These are phyloP conservation scores for Galemys pyrenaicus DNA, from an alignment of 2,113 vertebrate genomes.

Conservation along the genomic window DNA sequence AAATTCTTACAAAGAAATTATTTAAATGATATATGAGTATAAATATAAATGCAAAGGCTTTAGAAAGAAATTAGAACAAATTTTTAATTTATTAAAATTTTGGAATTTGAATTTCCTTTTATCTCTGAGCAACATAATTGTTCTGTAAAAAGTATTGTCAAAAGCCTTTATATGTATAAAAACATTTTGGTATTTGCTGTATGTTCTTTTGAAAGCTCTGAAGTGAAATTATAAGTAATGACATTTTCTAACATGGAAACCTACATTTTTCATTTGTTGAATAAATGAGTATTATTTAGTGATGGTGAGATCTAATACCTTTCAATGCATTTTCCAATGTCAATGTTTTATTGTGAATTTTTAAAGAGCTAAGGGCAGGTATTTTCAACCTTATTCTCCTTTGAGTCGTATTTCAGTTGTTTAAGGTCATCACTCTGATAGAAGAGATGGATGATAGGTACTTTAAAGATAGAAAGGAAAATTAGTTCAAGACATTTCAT, in stretches of 20 bases:
- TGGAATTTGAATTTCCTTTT: background rate
- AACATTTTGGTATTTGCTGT: background rate
- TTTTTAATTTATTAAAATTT: background rate
- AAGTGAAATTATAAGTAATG: slow-evolving; percentile 24
- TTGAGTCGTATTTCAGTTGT: background rate
- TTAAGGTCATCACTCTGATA: slow-evolving; percentile 15
- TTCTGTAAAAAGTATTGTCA: background rate
- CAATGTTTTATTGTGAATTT: background rate
- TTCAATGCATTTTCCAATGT: background rate
- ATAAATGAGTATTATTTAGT: background rate
- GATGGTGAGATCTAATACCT: background rate
- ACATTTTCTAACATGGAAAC: background rate
- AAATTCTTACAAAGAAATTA: background rate
- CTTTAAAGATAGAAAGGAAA: slow-evolving; percentile 35
- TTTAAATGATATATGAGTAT: background rate
- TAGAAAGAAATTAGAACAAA: slow-evolving; percentile 1
- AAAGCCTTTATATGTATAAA: too few species aligned
- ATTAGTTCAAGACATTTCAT: slow-evolving; percentile 40
- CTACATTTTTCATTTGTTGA: background rate
- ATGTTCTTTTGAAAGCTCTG: background rate
- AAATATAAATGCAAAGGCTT: background rate
- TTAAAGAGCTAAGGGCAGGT: background rate
- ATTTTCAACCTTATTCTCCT: background rate
- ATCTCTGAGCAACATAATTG: background rate
- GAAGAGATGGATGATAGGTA: slow-evolving; percentile 15